A percentile compares a stretch with the other conserved stretches of the same genome.
Evolutionary conservation across 2,888 invertebrate species (phyloP).

Genomic region (Caenorhabditis japonica): DNA sequence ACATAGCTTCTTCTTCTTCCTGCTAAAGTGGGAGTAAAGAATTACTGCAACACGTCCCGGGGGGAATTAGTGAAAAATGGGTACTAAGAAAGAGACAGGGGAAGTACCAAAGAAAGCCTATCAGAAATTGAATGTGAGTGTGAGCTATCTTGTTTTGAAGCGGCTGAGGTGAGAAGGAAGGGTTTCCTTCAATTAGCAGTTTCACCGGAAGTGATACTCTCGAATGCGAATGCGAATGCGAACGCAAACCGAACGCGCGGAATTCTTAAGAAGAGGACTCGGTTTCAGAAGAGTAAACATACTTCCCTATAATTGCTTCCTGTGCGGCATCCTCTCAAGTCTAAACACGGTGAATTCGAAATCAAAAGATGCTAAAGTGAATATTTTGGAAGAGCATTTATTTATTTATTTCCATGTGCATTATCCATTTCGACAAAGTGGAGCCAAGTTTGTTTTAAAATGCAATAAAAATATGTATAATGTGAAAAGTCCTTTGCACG

Average conservation of each 20-base stretch:
- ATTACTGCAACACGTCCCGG: slow-evolving; percentile 42
- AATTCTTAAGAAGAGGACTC: slow-evolving; percentile 24
- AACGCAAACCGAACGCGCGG: background rate
- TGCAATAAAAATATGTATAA: too few relatives aligned
- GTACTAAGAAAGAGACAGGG: slow-evolving; percentile 18
- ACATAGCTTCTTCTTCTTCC: slow-evolving; percentile 20
- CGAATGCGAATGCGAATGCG: slow-evolving; percentile 6
- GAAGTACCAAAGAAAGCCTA: slow-evolving; percentile 18
- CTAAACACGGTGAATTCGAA: slow-evolving; percentile 7
- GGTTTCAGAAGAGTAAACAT: slow-evolving; percentile 52
- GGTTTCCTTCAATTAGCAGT: slow-evolving; percentile 35
- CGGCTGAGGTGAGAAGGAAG: slow-evolving; percentile 12
- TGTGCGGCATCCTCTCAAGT: slow-evolving; percentile 12
- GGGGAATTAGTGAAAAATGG: slow-evolving; percentile 48
- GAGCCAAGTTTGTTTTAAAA: too few relatives aligned
- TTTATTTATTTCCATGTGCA: too few relatives aligned
- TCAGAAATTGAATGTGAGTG: too few relatives aligned
- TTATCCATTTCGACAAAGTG: too few relatives aligned
- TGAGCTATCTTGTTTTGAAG: background rate
- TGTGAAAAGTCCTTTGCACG: too few relatives aligned
- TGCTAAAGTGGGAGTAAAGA: slow-evolving; percentile 42
- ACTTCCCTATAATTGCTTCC: slow-evolving; percentile 37
- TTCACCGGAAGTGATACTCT: slow-evolving; percentile 39
- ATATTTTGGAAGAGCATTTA: too few relatives aligned
- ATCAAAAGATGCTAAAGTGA: slow-evolving; percentile 17